These are phyloP conservation scores for Phymanthus crucifer DNA, from an alignment of 92 coral and sea anemone genomes.

Conservation along the genomic window DNA sequence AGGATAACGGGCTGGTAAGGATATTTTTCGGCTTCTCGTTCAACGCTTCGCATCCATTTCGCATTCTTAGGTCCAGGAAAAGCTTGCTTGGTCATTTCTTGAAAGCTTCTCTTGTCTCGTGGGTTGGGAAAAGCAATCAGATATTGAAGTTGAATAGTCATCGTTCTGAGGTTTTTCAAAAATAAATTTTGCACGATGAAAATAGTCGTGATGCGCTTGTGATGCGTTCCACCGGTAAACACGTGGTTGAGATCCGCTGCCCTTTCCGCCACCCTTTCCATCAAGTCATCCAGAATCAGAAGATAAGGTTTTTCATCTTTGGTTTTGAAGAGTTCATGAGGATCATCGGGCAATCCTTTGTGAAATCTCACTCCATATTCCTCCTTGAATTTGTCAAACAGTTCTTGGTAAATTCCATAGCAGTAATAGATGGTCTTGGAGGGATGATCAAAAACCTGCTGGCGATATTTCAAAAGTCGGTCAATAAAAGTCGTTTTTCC, in stretches of 20 bases:
- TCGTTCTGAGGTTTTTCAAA: background rate
- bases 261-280: background rate
- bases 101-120: background rate
- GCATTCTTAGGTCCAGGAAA: background rate
- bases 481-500: background rate
- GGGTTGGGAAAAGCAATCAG: background rate
- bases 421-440: background rate
- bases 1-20: background rate
- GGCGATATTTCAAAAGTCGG: background rate
- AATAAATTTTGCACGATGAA: background rate
- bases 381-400: background rate
- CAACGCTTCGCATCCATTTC: background rate
- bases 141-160: background rate
- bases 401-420: conserved; percentile 7
- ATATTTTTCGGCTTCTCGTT: background rate
- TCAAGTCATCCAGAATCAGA: background rate
- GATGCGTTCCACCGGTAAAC: conserved; percentile 12
- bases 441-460: background rate
- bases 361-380: background rate
- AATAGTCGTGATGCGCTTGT: background rate
- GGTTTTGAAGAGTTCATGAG: background rate
- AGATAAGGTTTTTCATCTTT: conserved; percentile 1
- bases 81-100: background rate
- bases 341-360: background rate
- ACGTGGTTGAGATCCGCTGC: background rate